A percentile compares a stretch with the other conserved stretches of the same genome.
Conservation (phyloP, 2,797 vertebrate species). For the Threskiornis aethiopicus region DNA sequence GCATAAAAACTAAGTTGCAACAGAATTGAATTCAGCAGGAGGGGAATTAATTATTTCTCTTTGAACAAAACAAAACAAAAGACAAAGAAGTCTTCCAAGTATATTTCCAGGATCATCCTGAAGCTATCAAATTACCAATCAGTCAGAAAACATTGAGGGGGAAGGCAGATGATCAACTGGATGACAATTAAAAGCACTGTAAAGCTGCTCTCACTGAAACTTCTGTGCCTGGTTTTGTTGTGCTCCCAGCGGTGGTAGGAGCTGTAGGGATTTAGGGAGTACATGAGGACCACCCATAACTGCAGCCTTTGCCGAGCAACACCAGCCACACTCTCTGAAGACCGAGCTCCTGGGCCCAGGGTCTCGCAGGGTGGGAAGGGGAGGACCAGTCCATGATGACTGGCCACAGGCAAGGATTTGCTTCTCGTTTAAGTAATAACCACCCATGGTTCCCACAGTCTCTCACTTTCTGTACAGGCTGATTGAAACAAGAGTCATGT, state of each 20-base stretch:
- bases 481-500: not conserved
- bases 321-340: not conserved
- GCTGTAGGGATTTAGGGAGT: not conserved
- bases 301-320: not conserved
- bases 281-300: not conserved
- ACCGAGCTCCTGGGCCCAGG: accelerated
- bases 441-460: not conserved
- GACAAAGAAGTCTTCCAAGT: not conserved
- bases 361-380: accelerated
- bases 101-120: constrained; percentile 23
- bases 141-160: not conserved
- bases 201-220: not conserved
- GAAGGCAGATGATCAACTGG: not conserved
- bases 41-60: constrained; percentile 26
- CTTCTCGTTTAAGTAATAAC: not conserved
- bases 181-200: not conserved
- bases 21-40: constrained; percentile 8
- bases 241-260: not conserved
- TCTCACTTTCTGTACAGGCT: not conserved
- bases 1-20: constrained; percentile 46
- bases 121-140: not conserved
- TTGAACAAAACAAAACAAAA: constrained; percentile 36
- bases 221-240: not conserved
- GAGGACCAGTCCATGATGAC: not conserved
- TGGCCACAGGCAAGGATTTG: not conserved